These are phyloP conservation scores for Balanococcus diminutus DNA, from an alignment of 2,888 invertebrate species.

Conservation along the genomic window DNA sequence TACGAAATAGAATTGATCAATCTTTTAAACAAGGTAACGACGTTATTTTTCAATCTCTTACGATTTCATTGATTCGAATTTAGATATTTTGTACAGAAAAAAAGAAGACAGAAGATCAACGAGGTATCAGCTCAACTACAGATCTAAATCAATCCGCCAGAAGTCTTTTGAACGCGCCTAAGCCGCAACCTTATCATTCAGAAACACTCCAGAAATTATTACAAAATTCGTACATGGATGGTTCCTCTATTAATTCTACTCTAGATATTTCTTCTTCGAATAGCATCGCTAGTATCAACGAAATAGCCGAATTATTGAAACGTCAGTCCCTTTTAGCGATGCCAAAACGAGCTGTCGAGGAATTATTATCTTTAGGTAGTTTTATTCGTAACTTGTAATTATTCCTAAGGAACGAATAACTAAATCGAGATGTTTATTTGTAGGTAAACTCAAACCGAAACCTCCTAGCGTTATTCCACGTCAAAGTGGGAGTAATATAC, in stretches of 20 bases:
- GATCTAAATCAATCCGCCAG: background rate
- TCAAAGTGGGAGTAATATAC: background rate
- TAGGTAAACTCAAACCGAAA: background rate
- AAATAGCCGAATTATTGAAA: slow-evolving; percentile 45
- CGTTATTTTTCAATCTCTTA: background rate
- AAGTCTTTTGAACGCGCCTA: background rate
- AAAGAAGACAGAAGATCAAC: background rate
- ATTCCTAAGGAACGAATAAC: background rate
- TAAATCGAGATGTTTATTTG: background rate
- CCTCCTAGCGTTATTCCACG: background rate
- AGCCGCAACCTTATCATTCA: background rate
- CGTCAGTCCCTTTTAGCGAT: slow-evolving; percentile 40
- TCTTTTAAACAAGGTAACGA: background rate
- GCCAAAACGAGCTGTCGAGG: slow-evolving; percentile 46
- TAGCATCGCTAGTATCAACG: slow-evolving; percentile 47
- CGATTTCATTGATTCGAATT: background rate
- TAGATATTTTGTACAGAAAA: background rate
- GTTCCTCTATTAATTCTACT: background rate
- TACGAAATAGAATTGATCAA: background rate
- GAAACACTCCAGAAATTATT: background rate
- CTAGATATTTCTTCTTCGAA: slow-evolving; percentile 26
- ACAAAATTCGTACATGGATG: background rate
- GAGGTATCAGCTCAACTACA: background rate
- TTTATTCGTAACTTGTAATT: no score
- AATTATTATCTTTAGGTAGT: slow-evolving; percentile 50